A percentile compares a stretch with the other conserved stretches of the same genome.
Evolutionary conservation across 2,888 invertebrate species (phyloP).

Genomic region (Augochlorella aurata): DNA sequence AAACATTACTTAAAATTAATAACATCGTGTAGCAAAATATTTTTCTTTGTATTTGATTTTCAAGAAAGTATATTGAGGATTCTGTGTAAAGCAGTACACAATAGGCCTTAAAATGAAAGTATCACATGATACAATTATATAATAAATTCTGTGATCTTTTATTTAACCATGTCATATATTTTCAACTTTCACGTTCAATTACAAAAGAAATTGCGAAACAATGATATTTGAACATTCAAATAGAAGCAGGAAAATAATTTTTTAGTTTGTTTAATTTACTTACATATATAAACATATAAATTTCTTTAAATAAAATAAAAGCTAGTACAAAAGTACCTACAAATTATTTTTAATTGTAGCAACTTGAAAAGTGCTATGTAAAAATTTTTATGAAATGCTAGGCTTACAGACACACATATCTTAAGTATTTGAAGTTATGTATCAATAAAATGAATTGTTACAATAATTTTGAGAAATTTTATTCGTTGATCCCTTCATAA

Average conservation of each 20-base stretch:
- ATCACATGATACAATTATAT: conserved; percentile 44
- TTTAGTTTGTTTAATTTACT: not conserved
- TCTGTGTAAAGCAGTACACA: conserved; percentile 12
- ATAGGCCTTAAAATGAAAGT: conserved; percentile 34
- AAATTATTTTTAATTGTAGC: conserved; percentile 1
- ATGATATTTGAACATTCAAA: conserved; percentile 9
- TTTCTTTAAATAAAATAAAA: not conserved
- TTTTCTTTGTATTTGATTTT: conserved; percentile 38
- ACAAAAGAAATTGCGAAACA: not conserved
- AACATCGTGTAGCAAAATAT: conserved; percentile 27
- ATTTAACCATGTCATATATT: conserved; percentile 28
- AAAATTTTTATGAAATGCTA: conserved; percentile 28
- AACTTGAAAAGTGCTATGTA: not conserved
- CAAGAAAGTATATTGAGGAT: not conserved
- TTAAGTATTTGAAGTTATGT: conserved; percentile 24
- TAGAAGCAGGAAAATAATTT: not conserved
- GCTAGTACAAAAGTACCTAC: not conserved
- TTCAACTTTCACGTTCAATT: not conserved
- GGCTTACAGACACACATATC: conserved; percentile 15
- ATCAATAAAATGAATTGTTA: conserved; percentile 47
- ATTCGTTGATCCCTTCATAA: not conserved
- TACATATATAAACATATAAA: not conserved
- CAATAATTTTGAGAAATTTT: conserved; percentile 24
- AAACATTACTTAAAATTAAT: conserved; percentile 24
- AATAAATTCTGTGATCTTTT: conserved; percentile 55